phyloP scores from a whole-genome alignment of 2,888 invertebrate species.

The Eupithecia subumbrata region DNA sequence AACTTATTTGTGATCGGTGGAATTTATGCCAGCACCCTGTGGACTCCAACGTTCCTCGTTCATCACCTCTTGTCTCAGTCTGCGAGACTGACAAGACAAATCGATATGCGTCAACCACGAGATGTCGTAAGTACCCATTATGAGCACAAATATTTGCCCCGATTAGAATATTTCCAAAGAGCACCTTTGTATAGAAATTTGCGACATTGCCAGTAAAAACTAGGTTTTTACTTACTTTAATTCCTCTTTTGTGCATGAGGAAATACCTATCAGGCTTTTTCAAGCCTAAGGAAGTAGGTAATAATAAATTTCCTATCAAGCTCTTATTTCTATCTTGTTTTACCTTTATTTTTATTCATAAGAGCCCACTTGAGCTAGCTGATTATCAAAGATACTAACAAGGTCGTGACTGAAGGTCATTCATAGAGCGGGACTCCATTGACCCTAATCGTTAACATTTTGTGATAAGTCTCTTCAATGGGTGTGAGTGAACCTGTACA shows the following conservation, averaged over 20 bases:
- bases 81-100: conserved; percentile 77
- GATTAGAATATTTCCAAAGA: conserved; percentile 51
- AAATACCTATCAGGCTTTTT: not conserved
- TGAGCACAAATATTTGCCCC: conserved; percentile 64
- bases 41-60: conserved; percentile 80
- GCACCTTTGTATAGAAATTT: conserved; percentile 9
- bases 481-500: conserved; percentile 17
- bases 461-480: conserved; percentile 35
- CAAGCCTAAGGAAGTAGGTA: not conserved
- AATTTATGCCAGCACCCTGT: conserved; percentile 80
- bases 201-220: not conserved
- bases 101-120: conserved; percentile 82
- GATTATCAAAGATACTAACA: conserved; percentile 27
- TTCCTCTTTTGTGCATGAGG: not conserved
- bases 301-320: not conserved
- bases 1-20: conserved; percentile 63
- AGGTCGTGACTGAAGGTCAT: conserved; percentile 48
- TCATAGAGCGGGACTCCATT: conserved; percentile 31
- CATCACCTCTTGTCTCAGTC: conserved; percentile 81
- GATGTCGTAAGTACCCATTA: conserved; percentile 72
- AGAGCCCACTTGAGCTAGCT: not conserved
- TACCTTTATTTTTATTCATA: not conserved
- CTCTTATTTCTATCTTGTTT: not conserved
- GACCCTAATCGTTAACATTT: conserved; percentile 21
- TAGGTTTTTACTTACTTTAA: not conserved